Evolutionary conservation across 2,113 vertebrate species (phyloP).

Genomic region (Mystacornis crossleyi): DNA sequence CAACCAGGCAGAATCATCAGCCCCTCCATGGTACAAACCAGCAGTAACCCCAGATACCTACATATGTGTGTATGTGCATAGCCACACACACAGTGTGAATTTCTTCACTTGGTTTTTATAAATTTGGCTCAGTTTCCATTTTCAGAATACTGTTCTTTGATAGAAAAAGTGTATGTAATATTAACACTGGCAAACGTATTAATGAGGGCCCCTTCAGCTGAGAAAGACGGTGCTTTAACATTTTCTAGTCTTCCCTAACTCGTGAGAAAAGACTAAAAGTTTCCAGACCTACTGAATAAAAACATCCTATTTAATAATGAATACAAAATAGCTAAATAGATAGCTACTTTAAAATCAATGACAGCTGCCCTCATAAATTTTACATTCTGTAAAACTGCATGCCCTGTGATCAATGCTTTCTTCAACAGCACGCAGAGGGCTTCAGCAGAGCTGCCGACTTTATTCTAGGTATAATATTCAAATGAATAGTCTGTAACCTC

Average conservation of each 20-base stretch:
- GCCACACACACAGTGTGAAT: fast-evolving
- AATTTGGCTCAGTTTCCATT: neutral
- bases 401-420: neutral
- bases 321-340: neutral
- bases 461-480: neutral
- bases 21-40: neutral
- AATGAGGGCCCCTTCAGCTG: neutral
- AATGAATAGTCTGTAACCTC: neutral
- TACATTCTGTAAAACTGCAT: neutral
- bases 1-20: neutral
- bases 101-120: neutral
- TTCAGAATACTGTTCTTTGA: neutral
- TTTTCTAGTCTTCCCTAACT: neutral
- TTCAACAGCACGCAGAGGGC: neutral
- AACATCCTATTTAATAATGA: neutral
- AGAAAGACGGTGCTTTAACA: neutral
- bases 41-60: neutral
- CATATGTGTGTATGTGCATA: fast-evolving
- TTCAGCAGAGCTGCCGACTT: neutral
- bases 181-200: neutral
- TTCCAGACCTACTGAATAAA: neutral
- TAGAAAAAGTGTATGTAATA: neutral
- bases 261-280: neutral
- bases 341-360: neutral
- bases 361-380: neutral